A percentile compares a stretch with the other conserved stretches of the same genome.
These are phyloP conservation scores for Stercorarius parasiticus DNA, from an alignment of 2,113 vertebrate genomes.

Conservation along the genomic window DNA sequence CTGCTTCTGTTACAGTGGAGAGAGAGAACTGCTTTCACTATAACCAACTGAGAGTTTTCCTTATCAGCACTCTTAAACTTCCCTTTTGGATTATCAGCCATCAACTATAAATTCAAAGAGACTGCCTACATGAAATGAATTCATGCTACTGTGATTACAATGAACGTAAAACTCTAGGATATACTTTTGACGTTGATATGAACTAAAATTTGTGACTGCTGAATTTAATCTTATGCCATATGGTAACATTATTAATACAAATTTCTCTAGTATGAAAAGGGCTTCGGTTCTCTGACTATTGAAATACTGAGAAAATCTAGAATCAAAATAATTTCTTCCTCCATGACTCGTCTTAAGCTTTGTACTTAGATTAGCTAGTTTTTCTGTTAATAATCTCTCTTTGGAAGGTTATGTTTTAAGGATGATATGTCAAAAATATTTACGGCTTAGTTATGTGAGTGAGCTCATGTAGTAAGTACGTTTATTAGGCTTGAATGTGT, in stretches of 20 bases:
- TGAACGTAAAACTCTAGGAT: background rate
- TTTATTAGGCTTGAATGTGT: background rate
- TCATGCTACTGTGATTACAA: background rate
- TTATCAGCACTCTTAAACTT: background rate
- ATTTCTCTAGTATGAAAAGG: background rate
- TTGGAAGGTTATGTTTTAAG: background rate
- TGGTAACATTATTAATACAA: background rate
- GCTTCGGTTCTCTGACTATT: background rate
- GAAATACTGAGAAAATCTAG: background rate
- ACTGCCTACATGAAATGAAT: background rate
- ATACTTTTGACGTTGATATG: background rate
- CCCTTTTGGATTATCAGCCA: background rate
- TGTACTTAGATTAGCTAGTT: background rate
- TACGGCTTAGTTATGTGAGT: background rate
- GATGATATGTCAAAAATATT: background rate
- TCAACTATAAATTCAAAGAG: background rate
- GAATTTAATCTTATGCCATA: background rate
- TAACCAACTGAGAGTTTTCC: background rate
- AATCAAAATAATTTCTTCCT: background rate
- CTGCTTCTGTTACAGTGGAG: background rate
- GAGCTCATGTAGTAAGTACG: background rate
- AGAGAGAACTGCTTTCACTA: background rate
- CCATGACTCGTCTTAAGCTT: background rate
- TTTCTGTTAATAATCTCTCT: background rate
- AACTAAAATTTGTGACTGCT: background rate